phyloP scores from a whole-genome alignment of 2,113 vertebrate genomes.

The Miniopterus natalensis region DNA sequence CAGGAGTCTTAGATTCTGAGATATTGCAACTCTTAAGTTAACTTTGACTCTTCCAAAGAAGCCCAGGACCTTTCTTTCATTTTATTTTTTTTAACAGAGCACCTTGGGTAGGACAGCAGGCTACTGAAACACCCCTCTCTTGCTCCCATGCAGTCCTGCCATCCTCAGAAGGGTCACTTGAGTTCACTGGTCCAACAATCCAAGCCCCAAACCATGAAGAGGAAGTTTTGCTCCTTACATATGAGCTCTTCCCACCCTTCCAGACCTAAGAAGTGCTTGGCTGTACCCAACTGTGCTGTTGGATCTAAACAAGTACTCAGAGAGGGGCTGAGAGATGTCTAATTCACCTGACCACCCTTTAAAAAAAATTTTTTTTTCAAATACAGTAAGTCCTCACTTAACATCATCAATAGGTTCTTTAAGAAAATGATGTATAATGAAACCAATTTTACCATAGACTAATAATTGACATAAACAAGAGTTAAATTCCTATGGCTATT shows the following conservation, averaged over 20 bases:
- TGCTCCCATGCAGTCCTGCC: background rate
- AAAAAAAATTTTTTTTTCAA: background rate
- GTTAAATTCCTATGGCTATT: background rate
- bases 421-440: background rate
- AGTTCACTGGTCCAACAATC: background rate
- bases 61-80: background rate
- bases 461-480: background rate
- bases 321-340: background rate
- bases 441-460: background rate
- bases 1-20: background rate
- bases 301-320: background rate
- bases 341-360: background rate
- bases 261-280: background rate
- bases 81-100: background rate
- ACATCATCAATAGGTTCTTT: background rate
- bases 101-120: background rate
- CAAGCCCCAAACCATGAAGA: constrained; percentile 35
- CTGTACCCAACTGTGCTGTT: background rate
- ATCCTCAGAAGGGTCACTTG: background rate
- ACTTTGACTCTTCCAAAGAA: background rate
- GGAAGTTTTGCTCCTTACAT: constrained; percentile 20
- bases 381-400: background rate
- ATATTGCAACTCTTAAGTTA: background rate
- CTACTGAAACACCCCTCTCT: background rate
- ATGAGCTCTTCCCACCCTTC: background rate